Conservation (phyloP, 1,140 invertebrate species). For the Caenorhabditis elegans region DNA sequence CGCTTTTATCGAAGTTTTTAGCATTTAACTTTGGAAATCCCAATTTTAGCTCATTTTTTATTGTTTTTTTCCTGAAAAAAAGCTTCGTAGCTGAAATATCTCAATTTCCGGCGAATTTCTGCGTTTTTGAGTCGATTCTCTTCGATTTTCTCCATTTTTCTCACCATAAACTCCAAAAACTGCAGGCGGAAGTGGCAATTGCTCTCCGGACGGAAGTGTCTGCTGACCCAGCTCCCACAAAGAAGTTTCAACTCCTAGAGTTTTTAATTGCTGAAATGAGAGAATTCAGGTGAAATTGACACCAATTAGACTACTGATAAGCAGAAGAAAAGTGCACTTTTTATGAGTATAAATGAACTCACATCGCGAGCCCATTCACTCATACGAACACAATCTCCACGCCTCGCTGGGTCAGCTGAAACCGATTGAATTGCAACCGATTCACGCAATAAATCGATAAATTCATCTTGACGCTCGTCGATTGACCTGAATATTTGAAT, state of each 20-base stretch:
- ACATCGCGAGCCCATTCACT: conserved; percentile 77
- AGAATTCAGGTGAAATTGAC: background rate
- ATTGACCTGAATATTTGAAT: conserved; percentile 10
- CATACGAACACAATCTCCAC: conserved; percentile 77
- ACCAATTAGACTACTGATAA: too few species aligned
- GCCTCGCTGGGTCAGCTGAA: conserved; percentile 80
- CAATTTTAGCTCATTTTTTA: too few species aligned
- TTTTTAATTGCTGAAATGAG: background rate
- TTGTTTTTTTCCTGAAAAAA: too few species aligned
- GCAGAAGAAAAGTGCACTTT: background rate
- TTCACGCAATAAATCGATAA: conserved; percentile 78
- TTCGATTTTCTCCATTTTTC: background rate
- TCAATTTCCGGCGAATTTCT: too few species aligned
- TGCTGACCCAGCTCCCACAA: conserved; percentile 7
- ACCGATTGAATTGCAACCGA: conserved; percentile 95
- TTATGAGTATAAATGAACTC: background rate
- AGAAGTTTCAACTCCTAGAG: conserved; percentile 6
- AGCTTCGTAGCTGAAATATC: too few species aligned
- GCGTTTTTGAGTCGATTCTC: too few species aligned
- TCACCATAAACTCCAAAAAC: conserved; percentile 81
- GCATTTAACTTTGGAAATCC: too few species aligned
- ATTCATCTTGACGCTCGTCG: conserved; percentile 20
- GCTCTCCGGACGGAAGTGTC: background rate
- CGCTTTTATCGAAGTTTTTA: too few species aligned
- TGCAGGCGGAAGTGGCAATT: conserved; percentile 81